Evolutionary conservation across 2,888 invertebrate genomes (phyloP), one percentile per base, ranked within the genome.

Genomic region (Chydorus sphaericus): DNA sequence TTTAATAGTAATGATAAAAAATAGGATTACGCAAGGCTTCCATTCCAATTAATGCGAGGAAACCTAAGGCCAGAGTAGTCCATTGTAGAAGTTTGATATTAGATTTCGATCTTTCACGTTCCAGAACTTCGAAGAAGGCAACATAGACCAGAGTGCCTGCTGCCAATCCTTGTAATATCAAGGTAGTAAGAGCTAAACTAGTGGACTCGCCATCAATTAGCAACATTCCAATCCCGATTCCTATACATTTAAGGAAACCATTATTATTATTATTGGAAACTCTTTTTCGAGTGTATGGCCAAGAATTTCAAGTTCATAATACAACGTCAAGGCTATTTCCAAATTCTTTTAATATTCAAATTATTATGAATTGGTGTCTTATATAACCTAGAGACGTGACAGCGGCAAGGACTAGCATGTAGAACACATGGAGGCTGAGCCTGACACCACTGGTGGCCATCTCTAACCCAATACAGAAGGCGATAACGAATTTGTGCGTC

Each of bases 51-150:
- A 85, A 78, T 1, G 84, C 76, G 1, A 77, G 55, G 66, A 57
- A 57, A 54, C 57, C 57, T 11, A 48, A 11, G 8, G 54, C 18
- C n/a, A 57, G 48, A 23, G 54, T 26, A 5, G 36, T 38, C 26
- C 77, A 84, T 60, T 83, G 82, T 28, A 76, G 65, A 23, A 86
- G 70, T 7, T 85, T 85, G 58, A 75, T 75, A 62, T 77, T 77
- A 36, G 71, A 70, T 64, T 77, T 78, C 59, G 73, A 73, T 26
- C 75, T 71, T 63, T 85, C 85, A 59, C 83, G 74, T 6, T 83
- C 81, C 64, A 94, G 77, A 55, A 94, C 86, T 72, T 96, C 94
- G 70, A 94, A 93, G 74, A 93, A 93, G n/a, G 93, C 91, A 16
- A 96, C 90, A 71, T 93, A 96, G 4, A 96, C 73, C 44, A 96